Conservation (phyloP, 2,113 vertebrate species). For the Toxostoma redivivum region DNA sequence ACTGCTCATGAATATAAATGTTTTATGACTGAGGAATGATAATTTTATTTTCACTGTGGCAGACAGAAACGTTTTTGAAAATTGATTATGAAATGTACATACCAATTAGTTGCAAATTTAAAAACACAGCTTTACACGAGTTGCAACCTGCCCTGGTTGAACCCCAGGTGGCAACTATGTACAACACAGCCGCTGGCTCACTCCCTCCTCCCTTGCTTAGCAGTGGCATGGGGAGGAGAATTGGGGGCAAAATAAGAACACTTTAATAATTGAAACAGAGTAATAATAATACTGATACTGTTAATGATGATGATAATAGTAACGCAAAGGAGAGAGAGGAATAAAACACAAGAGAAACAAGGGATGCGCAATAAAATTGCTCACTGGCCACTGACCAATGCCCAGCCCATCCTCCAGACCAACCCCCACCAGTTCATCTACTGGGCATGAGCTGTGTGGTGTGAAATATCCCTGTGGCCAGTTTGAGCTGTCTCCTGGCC, state of each 20-base stretch:
- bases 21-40: background rate
- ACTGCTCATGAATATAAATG: background rate
- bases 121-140: background rate
- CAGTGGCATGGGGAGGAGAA: background rate
- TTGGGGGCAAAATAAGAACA: background rate
- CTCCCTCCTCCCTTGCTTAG: background rate
- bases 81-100: background rate
- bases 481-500: background rate
- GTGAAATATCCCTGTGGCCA: background rate
- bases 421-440: background rate
- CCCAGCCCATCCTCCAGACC: background rate
- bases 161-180: background rate
- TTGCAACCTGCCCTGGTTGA: background rate
- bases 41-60: background rate
- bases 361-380: background rate
- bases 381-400: background rate
- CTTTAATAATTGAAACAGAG: background rate
- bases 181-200: rapidly evolving
- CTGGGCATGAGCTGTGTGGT: too few relatives aligned
- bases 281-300: background rate
- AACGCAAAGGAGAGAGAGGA: background rate
- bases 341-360: background rate
- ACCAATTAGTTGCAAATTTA: background rate
- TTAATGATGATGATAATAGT: background rate
- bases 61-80: background rate